Evolutionary conservation across 2,888 invertebrate genomes (phyloP).

Genomic region (Anagyrus pseudococci): DNA sequence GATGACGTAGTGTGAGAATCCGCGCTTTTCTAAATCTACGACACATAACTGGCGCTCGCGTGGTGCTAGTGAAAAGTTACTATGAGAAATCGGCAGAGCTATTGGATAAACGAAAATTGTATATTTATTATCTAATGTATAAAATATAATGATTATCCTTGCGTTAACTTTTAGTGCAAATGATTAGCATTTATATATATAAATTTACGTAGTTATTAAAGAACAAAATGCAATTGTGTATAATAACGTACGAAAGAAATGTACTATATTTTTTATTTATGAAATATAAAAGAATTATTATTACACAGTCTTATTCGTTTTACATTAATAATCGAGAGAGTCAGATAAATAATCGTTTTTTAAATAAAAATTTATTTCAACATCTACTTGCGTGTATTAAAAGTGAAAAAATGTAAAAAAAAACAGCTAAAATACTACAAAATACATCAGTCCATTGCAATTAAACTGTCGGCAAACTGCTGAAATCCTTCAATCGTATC

Average conservation of each 20-base stretch:
- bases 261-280: constrained; percentile 37
- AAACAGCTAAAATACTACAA: no score
- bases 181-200: constrained; percentile 34
- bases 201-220: constrained; percentile 8
- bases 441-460: constrained; percentile 42
- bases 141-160: background rate
- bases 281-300: constrained; percentile 37
- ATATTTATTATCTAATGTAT: no score
- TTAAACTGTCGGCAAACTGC: constrained; percentile 49
- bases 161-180: constrained; percentile 9
- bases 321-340: background rate
- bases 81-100: no score
- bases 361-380: background rate
- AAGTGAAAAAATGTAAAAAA: no score
- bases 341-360: background rate
- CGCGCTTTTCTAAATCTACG: background rate
- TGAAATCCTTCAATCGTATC: constrained; percentile 52
- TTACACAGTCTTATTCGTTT: background rate
- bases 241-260: constrained; percentile 24
- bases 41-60: constrained; percentile 16
- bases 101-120: no score
- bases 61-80: constrained; percentile 33
- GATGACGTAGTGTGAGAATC: constrained; percentile 6
- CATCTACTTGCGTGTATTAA: no score
- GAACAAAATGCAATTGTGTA: constrained; percentile 24